Evolutionary conservation across 1,140 invertebrate species (phyloP).

Genomic region (Solenopsis invicta): DNA sequence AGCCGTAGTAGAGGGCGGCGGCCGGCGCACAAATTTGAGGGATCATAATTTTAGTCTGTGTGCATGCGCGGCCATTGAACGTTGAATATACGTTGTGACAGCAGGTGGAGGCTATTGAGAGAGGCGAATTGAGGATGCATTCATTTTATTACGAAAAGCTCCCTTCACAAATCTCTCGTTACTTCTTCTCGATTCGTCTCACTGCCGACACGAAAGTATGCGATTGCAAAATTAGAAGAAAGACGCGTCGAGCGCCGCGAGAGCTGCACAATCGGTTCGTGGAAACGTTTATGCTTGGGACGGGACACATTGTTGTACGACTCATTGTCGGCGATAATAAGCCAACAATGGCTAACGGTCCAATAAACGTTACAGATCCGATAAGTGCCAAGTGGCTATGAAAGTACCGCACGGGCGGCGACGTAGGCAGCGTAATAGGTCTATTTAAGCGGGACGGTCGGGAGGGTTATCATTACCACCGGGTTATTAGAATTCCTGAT

Average conservation of each 20-base stretch:
- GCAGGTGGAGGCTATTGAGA: conserved; percentile 4
- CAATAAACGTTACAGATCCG: conserved; percentile 53
- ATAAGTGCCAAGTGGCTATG: conserved; percentile 19
- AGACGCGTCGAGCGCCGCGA: background rate
- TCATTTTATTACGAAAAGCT: background rate
- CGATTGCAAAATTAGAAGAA: conserved; percentile 6
- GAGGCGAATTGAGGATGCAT: background rate
- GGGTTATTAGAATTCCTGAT: conserved; percentile 70
- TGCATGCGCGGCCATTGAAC: conserved; percentile 29
- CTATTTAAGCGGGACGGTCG: conserved; percentile 44
- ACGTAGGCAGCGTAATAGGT: conserved; percentile 51
- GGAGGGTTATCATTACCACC: conserved; percentile 46
- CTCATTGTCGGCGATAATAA: conserved; percentile 43
- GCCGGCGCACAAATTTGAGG: conserved; percentile 45
- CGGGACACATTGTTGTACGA: background rate
- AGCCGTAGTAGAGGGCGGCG: conserved; percentile 45
- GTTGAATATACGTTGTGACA: conserved; percentile 19
- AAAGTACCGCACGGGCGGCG: conserved; percentile 18
- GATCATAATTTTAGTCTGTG: conserved; percentile 43
- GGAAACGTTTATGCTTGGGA: conserved; percentile 12
- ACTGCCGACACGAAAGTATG: background rate
- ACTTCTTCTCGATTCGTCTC: background rate
- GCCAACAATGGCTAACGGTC: conserved; percentile 35
- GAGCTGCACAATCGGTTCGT: background rate
- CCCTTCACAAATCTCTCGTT: too few species aligned